Conservation (phyloP, 2,888 invertebrate species). For the Cerastoderma edule region DNA sequence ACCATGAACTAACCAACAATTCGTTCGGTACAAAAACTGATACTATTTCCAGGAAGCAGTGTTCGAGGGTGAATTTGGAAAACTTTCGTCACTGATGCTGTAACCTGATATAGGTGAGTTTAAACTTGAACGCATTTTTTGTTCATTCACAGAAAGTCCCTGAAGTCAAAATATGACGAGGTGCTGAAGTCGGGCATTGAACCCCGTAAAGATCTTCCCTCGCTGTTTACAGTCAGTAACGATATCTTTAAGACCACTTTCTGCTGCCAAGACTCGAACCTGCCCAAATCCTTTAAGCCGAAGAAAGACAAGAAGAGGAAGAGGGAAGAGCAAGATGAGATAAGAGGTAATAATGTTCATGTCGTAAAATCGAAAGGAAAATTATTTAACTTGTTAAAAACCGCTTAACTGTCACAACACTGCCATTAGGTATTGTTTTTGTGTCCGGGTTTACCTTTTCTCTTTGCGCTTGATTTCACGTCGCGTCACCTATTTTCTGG, state of each 20-base stretch:
- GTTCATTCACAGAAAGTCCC: constrained; percentile 5
- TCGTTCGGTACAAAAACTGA: neutral
- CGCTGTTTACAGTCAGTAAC: neutral
- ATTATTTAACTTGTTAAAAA: neutral
- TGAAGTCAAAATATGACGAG: constrained; percentile 11
- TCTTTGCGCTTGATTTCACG: neutral
- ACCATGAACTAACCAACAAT: neutral
- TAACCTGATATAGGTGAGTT: neutral
- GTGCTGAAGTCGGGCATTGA: neutral
- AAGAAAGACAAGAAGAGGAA: constrained; percentile 12
- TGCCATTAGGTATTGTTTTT: neutral
- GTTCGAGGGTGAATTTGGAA: no score
- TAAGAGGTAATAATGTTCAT: neutral
- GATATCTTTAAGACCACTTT: neutral
- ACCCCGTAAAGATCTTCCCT: neutral
- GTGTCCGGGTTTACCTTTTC: neutral
- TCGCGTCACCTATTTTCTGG: neutral
- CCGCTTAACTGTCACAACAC: neutral
- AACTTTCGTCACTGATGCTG: neutral
- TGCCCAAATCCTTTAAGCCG: constrained; percentile 6
- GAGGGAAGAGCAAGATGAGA: neutral
- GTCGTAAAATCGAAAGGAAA: neutral
- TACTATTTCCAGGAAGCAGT: neutral
- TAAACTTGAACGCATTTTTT: neutral
- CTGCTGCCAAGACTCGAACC: constrained; percentile 6